Base-by-base conservation (phyloP, 2,797 vertebrate genomes). In the Leuciscus waleckii region DNA sequence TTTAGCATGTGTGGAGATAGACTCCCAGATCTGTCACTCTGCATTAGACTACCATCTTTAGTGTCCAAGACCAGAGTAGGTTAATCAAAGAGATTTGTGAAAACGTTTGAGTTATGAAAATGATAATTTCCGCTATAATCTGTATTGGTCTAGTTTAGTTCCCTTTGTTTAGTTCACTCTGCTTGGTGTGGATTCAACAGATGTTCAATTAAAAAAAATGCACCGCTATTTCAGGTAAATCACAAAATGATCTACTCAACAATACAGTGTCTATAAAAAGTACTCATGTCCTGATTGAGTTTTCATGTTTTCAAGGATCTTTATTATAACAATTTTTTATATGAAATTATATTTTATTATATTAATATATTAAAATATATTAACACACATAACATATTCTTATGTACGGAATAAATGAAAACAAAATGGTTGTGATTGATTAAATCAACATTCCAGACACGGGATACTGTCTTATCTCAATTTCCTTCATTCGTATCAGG, bases 1-100 rank as follows among this genome's bases (percentile, higher is more conserved):
- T 58, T 69, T 70, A 69, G 67, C 79, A 77, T 46, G 70, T 63
- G 43, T 54, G 70, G 80, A 69, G 87, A 81, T 75, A 79, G 35
- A 41, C 77, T 89, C 79, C 81, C 84, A 67, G 29, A 79, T 79
- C 77, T 84, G 88, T 88, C 90, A 87, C 26, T 70, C 80, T 83
- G 70, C 79, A 89, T 91, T 89, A 90, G 65, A n/a, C 21, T 67
- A 58, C 58, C 21, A 23, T 35, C 46, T 83, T 68, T 69, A 61
- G 68, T 61, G 77, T 16, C 37, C 67, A 14, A 75, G 35, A 73
- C 68, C 32, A 83, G 74, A 63, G 16, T 58, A 82, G 26, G 35
- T 84, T 85, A 41, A 46, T 67, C 17, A 81, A 61, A 56, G 65
- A 39, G 77, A 68, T 78, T 73, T 68, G 51, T 41, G n/a, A 69